A percentile compares a stretch with the other conserved stretches of the same genome.
phyloP scores from a whole-genome alignment of 2,797 vertebrate genomes.

The Phoxinus dragarum region DNA sequence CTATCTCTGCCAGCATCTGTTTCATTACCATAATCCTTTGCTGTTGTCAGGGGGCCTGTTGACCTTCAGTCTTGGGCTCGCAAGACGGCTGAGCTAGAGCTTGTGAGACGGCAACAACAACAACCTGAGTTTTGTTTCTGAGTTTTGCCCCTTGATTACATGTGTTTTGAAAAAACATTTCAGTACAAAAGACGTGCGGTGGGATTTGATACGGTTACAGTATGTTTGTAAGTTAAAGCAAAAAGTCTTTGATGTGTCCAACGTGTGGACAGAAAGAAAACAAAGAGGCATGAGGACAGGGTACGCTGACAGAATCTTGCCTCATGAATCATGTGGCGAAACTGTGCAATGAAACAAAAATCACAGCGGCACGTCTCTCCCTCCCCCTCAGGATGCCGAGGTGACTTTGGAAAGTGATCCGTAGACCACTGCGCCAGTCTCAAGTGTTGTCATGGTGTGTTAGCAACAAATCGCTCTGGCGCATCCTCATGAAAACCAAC shows the following conservation, averaged over 20 bases:
- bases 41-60: conserved; percentile 71
- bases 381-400: conserved; percentile 69
- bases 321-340: conserved; percentile 62
- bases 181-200: conserved; percentile 4
- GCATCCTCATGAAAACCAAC: conserved; percentile 83
- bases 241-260: conserved; percentile 36
- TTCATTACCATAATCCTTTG: conserved; percentile 68
- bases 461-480: conserved; percentile 73
- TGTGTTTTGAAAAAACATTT: conserved; percentile 19
- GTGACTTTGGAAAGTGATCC: conserved; percentile 84
- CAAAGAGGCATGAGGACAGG: conserved; percentile 53
- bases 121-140: conserved; percentile 33
- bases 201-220: conserved; percentile 26
- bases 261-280: conserved; percentile 38
- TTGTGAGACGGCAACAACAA: conserved; percentile 9
- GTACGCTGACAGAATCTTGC: conserved; percentile 59
- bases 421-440: conserved; percentile 71
- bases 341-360: conserved; percentile 39
- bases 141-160: conserved; percentile 30
- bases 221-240: conserved; percentile 4
- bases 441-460: conserved; percentile 80
- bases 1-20: conserved; percentile 62
- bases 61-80: conserved; percentile 69
- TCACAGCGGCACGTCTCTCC: conserved; percentile 59
- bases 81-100: conserved; percentile 40